These are phyloP conservation scores for Pelagia noctiluca DNA, from an alignment of 30 jellyfish, hydroid and myxozoan genomes.

Conservation along the genomic window DNA sequence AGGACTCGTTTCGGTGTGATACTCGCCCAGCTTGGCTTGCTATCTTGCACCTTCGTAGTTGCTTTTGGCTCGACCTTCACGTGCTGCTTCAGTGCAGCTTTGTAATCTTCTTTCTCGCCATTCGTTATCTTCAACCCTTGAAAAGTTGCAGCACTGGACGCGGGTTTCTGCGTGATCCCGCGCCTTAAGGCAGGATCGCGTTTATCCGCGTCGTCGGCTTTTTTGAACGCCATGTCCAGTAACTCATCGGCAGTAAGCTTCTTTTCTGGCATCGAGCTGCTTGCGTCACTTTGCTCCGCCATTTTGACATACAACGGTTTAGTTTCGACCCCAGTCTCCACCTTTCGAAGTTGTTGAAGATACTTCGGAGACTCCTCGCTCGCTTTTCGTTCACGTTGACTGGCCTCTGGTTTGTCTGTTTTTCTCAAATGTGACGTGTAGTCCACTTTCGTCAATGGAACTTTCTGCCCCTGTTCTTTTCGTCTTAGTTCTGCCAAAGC, in stretches of 20 bases:
- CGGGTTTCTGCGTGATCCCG: conserved; percentile 44
- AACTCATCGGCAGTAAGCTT: conserved; percentile 63
- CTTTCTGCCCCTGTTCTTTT: conserved; percentile 60
- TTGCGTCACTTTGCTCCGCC: conserved; percentile 30
- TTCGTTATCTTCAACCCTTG: conserved; percentile 41
- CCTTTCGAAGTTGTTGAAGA: conserved; percentile 28
- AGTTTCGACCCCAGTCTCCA: conserved; percentile 58
- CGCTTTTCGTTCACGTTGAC: conserved; percentile 28
- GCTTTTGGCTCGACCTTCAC: conserved; percentile 53
- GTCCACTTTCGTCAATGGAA: conserved; percentile 51
- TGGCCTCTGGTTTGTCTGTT: conserved; percentile 47
- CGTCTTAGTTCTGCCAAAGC: conserved; percentile 57
- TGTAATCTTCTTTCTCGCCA: conserved; percentile 62
- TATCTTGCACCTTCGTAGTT: conserved; percentile 19
- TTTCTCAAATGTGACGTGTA: conserved; percentile 45
- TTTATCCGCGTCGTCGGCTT: conserved; percentile 67
- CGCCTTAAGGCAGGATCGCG: conserved; percentile 72
- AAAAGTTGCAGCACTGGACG: conserved; percentile 28
- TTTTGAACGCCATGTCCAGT: conserved; percentile 60
- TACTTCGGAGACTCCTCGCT: conserved; percentile 39
- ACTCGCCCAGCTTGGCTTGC: conserved; percentile 74
- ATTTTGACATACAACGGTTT: conserved; percentile 54
- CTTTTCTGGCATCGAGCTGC: conserved; percentile 26
- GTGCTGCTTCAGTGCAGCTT: conserved; percentile 61
- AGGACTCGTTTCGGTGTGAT: conserved; percentile 33